These are phyloP conservation scores for Apis florea DNA, from an alignment of 1,140 invertebrate species.

Conservation along the genomic window DNA sequence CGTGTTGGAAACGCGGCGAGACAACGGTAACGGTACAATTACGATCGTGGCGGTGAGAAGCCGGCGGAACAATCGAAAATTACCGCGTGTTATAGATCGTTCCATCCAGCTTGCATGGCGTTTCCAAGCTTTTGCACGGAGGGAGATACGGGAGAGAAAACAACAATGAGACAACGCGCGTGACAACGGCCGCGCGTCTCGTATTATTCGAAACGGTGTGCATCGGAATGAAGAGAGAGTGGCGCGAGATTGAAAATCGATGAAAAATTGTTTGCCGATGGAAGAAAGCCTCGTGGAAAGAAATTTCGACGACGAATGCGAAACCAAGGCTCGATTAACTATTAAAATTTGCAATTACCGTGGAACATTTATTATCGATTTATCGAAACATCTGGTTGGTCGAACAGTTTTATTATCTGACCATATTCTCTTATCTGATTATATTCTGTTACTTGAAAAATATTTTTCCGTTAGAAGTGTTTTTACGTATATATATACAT, in stretches of 20 bases:
- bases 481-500: no score
- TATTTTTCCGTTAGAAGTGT: no score
- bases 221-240: not conserved
- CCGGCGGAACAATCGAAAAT: conserved; percentile 35
- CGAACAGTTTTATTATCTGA: no score
- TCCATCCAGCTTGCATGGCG: not conserved
- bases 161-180: conserved; percentile 32
- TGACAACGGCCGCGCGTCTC: conserved; percentile 6
- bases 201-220: conserved; percentile 11
- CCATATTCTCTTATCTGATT: no score
- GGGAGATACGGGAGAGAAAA: conserved; percentile 11
- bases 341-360: no score
- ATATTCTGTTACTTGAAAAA: no score
- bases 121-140: not conserved
- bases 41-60: conserved; percentile 16
- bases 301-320: not conserved
- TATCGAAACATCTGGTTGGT: no score
- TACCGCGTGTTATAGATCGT: conserved; percentile 23
- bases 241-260: not conserved
- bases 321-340: no score
- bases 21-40: conserved; percentile 35
- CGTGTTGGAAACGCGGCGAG: not conserved
- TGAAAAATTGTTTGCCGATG: not conserved
- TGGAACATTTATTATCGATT: no score
- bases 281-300: not conserved